Conservation (phyloP, 2,888 invertebrate genomes). For the Eupithecia vulgata region DNA sequence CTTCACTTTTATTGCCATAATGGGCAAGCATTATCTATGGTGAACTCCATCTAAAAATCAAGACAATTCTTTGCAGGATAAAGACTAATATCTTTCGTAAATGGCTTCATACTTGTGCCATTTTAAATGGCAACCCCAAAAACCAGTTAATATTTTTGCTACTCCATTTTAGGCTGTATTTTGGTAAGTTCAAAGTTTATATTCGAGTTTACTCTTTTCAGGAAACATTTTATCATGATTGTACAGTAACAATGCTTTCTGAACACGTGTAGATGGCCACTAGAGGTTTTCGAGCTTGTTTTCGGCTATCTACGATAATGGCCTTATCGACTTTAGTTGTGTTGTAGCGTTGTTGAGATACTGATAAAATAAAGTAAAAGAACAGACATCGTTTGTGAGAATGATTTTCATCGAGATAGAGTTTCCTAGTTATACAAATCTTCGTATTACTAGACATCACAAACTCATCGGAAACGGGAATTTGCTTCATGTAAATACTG, state of each 20-base stretch:
- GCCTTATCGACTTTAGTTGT: conserved; percentile 51
- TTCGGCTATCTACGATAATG: conserved; percentile 62
- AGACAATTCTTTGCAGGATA: rapidly evolving
- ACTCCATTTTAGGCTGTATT: conserved; percentile 32
- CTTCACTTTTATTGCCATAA: conserved; percentile 69
- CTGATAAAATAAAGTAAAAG: conserved; percentile 31
- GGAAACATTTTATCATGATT: conserved; percentile 24
- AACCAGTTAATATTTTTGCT: conserved; percentile 12
- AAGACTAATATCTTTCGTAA: conserved; percentile 1
- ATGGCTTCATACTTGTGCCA: not conserved
- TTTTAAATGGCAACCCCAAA: conserved; percentile 11
- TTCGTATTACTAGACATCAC: not conserved
- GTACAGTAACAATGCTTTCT: conserved; percentile 50
- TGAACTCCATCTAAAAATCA: conserved; percentile 18
- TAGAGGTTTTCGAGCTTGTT: conserved; percentile 71
- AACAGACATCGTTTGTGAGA: not conserved
- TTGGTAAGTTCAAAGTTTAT: rapidly evolving
- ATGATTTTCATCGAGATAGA: not conserved
- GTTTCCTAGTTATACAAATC: not conserved
- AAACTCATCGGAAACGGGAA: not conserved
- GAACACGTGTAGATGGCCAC: conserved; percentile 81
- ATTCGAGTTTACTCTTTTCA: not conserved
- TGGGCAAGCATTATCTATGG: conserved; percentile 44
- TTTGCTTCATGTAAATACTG: not conserved
- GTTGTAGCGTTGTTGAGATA: conserved; percentile 26